A percentile compares a stretch with the other conserved stretches of the same genome.
Conservation (phyloP, 2,113 vertebrate genomes). For the Antigone vipio region DNA sequence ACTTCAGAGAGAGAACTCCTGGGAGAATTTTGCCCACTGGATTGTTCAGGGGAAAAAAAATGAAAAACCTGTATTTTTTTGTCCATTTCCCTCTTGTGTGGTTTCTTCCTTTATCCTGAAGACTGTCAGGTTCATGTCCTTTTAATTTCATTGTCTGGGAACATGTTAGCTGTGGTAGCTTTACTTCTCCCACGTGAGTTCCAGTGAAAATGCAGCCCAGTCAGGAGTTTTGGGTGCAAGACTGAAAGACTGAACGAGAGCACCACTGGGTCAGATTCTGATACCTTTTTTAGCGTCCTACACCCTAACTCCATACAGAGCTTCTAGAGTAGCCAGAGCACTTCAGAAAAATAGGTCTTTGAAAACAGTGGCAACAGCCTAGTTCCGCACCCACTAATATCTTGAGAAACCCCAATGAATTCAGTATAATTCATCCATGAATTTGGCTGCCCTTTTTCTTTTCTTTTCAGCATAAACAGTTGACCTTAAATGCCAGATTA, state of each 20-base stretch:
- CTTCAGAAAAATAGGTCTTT: background rate
- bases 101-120: background rate
- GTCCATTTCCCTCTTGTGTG: background rate
- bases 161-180: background rate
- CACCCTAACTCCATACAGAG: background rate
- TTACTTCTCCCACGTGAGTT: background rate
- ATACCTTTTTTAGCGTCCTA: background rate
- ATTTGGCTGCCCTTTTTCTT: background rate
- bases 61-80: background rate
- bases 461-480: background rate
- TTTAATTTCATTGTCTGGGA: background rate
- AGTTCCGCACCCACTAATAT: background rate
- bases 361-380: background rate
- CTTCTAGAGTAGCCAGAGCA: background rate
- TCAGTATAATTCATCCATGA: background rate
- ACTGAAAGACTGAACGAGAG: background rate
- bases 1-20: background rate
- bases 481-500: background rate
- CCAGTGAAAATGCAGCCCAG: background rate
- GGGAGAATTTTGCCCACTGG: background rate
- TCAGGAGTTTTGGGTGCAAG: background rate
- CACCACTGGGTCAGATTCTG: background rate
- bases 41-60: background rate
- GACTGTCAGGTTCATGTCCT: background rate
- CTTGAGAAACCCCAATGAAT: background rate